Base-by-base conservation (phyloP, 1,140 invertebrate genomes). In the Saxidomus purpurata region DNA sequence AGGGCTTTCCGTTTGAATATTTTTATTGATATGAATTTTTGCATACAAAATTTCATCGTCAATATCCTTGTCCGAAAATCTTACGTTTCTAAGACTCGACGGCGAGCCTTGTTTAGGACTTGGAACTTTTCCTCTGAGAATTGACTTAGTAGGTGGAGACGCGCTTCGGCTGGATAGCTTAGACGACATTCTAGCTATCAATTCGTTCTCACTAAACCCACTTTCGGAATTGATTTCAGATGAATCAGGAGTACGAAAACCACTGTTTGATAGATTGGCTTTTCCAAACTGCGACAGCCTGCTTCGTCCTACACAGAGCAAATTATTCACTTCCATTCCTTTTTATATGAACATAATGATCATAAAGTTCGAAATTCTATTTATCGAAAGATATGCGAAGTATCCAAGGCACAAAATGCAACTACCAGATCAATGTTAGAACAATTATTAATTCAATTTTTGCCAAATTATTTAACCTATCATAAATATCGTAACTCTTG, bases 61-160 rank as follows among this genome's bases (percentile, higher is more conserved):
- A 36, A 40, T 43, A 8, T 85, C 83, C 36, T 85, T 85, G 31
- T 85, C 83, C 25, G 69, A 85, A 28, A 85, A 85, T n/a, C 83
- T 25, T 3, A 85, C 83, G 36, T 36, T 85, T 25, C 83, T 25
- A 0, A 74, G 34, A 36, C 83, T 74, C 19, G 63, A 71, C 15
- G 82, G 82, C 49, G 82, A 84, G 38, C 82, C 40, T n/a, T 71
- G 63, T 40, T 85, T 85, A 31, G 83, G 83, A 38, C 83, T 85
- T 22, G 63, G 61, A 0, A 59, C 34, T 74, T 40, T 69, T 8
- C 83, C 67, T 34, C 83, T 28, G 19, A 85, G 34, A 22, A 85
- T 85, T 17, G 83, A 85, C 69, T 85, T 85, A 0, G 61, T 85
- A 13, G 63, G 67, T 19, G 83, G 83, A n/a, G 83, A 71, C 43